Evolutionary conservation across 2,888 invertebrate species (phyloP).

Genomic region (Lottia gigantea): DNA sequence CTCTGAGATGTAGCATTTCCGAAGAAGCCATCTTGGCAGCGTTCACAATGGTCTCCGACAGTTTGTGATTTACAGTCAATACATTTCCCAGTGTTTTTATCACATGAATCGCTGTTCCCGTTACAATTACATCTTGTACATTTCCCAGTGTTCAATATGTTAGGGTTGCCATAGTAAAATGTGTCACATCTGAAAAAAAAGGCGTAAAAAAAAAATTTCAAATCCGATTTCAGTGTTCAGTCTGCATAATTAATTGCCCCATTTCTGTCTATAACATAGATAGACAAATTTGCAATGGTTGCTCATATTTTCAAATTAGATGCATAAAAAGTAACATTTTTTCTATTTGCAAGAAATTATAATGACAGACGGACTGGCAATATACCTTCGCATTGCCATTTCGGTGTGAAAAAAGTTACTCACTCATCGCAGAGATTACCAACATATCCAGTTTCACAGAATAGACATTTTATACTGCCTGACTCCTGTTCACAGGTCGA

Average conservation of each 20-base stretch:
- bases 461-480: conserved; percentile 74
- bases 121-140: conserved; percentile 84
- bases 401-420: conserved; percentile 16
- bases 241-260: too few species aligned
- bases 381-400: too few species aligned
- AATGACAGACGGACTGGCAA: too few species aligned
- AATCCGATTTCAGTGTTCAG: too few species aligned
- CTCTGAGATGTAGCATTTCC: conserved; percentile 38
- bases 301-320: too few species aligned
- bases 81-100: conserved; percentile 84
- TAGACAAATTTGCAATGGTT: too few species aligned
- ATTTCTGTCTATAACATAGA: too few species aligned
- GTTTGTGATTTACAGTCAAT: conserved; percentile 71
- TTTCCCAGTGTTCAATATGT: conserved; percentile 73
- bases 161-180: conserved; percentile 87
- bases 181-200: conserved; percentile 76
- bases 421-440: conserved; percentile 90
- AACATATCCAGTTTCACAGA: conserved; percentile 86
- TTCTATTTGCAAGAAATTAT: too few species aligned
- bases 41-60: conserved; percentile 42
- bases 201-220: too few species aligned
- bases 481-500: conserved; percentile 33
- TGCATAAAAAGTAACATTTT: too few species aligned
- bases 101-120: conserved; percentile 88
- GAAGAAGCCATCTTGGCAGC: conserved; percentile 39